Conservation (phyloP, 2,113 vertebrate species). For the Lichenostomus cassidix region DNA sequence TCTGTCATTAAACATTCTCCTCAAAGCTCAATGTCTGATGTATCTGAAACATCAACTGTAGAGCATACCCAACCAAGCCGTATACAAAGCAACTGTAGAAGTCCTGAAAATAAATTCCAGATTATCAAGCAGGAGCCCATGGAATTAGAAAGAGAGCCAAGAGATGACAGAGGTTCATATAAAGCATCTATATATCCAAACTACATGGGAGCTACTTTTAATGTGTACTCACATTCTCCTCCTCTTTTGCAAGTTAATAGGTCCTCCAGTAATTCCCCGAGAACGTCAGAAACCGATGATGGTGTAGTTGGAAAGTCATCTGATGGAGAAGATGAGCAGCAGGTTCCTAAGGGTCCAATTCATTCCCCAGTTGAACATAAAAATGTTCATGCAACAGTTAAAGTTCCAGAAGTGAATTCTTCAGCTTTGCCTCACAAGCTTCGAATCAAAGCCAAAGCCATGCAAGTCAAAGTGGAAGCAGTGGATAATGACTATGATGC, state of each 20-base stretch:
- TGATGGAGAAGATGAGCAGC: slow-evolving; percentile 95
- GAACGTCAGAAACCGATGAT: slow-evolving; percentile 89
- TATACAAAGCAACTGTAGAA: slow-evolving; percentile 71
- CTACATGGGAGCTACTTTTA: slow-evolving; percentile 79
- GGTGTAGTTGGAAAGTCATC: slow-evolving; percentile 86
- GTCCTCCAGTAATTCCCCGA: slow-evolving; percentile 89
- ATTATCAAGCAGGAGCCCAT: slow-evolving; percentile 87
- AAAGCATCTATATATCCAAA: slow-evolving; percentile 79
- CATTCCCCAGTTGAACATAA: slow-evolving; percentile 81
- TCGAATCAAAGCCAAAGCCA: slow-evolving; percentile 89
- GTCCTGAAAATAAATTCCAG: slow-evolving; percentile 74
- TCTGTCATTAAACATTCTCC: slow-evolving; percentile 97
- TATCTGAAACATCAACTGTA: slow-evolving; percentile 73
- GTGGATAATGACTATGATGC: slow-evolving; percentile 86
- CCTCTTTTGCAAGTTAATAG: slow-evolving; percentile 83
- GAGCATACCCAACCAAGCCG: slow-evolving; percentile 72
- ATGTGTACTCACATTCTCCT: slow-evolving; percentile 80
- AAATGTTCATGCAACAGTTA: slow-evolving; percentile 81
- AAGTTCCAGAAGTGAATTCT: slow-evolving; percentile 85
- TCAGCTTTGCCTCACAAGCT: slow-evolving; percentile 96
- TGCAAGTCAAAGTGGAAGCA: slow-evolving; percentile 91
- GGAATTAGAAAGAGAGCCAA: slow-evolving; percentile 77
- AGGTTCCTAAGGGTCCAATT: slow-evolving; percentile 89
- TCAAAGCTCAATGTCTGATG: slow-evolving; percentile 80
- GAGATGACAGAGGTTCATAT: slow-evolving; percentile 79